Base-by-base conservation (phyloP, 2,888 invertebrate genomes). In the Drosophila eohydei region DNA sequence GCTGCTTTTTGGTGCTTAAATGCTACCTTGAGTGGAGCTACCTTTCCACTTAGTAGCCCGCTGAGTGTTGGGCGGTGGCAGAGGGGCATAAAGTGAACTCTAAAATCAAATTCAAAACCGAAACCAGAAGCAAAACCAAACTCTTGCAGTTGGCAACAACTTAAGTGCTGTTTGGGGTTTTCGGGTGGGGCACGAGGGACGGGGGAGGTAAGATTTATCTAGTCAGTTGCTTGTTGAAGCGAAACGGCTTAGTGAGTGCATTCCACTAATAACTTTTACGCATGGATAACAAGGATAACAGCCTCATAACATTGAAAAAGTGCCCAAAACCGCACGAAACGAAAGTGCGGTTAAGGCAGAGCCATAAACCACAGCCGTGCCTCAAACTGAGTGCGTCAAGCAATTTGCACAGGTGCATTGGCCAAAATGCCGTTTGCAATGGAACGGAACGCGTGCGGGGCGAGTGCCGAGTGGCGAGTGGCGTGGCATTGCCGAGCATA, bases 131-230 rank as follows among this genome's bases (percentile, higher is more conserved):
- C 40, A 26, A 67, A 76, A 46, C 71, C 71, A 71, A 79, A 66
- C 70, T 73, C 79, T 74, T 74, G 68, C 80, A 76, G 59, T 70
- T 74, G 73, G 71, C 76, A 84, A 74, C 81, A 83, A 79, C 81
- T 89, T 85, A 88, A 85, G 89, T 85, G 89, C 89, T 86, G 74
- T 69, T 88, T 80, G 89, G 75, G 84, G 89, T 75, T 83, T 79
- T 60, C 21, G 64, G 60, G 11, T 63, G 80, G 4, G 7, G 12
- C 1, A 16, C 5, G 16, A 16, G 50, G 9, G 11, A 0, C 0
- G 8, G 5, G 14, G 4, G 41, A 30, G 43, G 28, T 16, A 21
- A 51, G 51, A 4, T 21, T 51, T 51, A 51, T 51, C 59, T 74
- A 61, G 60, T 54, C 61, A 50, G 54, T 28, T 52, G 56, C 40